A percentile compares a stretch with the other conserved stretches of the same genome.
Evolutionary conservation across 2,797 vertebrate species (phyloP).

Genomic region (Miichthys miiuy): DNA sequence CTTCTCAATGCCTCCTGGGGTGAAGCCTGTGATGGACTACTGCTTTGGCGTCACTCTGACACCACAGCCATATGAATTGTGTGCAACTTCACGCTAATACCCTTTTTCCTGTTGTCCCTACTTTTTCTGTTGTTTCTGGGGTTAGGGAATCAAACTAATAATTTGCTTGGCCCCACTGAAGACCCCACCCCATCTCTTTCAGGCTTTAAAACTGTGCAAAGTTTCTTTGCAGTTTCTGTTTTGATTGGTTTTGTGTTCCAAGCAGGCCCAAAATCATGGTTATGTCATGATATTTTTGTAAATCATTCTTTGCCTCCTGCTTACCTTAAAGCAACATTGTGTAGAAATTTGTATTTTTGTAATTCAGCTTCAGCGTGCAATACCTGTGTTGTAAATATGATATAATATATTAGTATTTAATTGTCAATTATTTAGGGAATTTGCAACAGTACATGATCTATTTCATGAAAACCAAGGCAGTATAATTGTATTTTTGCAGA

Average conservation of each 20-base stretch:
- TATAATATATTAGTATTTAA: no score
- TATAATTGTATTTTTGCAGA: neutral
- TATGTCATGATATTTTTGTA: neutral
- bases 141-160: neutral
- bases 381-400: no score
- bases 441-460: no score
- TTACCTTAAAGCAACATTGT: no score
- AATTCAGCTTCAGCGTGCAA: no score
- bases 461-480: no score
- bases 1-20: constrained; percentile 73
- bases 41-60: constrained; percentile 74
- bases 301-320: no score
- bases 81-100: constrained; percentile 61
- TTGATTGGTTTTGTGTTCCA: neutral
- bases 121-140: neutral
- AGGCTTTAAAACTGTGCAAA: neutral
- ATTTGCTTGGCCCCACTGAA: neutral
- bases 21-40: constrained; percentile 56
- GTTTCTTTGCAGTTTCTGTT: neutral
- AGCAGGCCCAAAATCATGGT: no score
- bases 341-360: no score
- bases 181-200: neutral
- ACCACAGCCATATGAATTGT: constrained; percentile 76
- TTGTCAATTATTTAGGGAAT: no score
- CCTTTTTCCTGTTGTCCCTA: neutral